phyloP scores from a whole-genome alignment of 2,797 vertebrate genomes.

The Hypotaenidia philippensis region DNA sequence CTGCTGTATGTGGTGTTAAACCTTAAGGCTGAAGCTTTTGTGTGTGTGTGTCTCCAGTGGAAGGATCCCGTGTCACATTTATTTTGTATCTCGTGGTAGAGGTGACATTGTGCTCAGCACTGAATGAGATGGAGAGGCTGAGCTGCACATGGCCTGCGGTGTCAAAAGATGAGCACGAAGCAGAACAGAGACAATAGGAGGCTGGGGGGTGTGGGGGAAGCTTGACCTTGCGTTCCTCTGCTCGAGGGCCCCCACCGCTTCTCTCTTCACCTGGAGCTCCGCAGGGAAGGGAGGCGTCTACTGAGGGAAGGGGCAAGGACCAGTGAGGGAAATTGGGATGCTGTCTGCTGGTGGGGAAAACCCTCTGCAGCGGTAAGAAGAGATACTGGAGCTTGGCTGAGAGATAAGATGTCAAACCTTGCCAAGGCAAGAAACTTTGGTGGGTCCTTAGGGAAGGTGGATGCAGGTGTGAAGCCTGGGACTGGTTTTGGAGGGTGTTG shows the following conservation, averaged over 20 bases:
- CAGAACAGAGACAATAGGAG: neutral
- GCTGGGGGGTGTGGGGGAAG: accelerated
- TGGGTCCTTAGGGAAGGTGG: neutral
- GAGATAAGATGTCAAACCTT: neutral
- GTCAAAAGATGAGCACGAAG: neutral
- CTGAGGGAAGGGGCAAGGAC: neutral
- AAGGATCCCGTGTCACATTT: neutral
- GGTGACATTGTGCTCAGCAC: conserved; percentile 1
- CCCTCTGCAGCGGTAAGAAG: neutral
- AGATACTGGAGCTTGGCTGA: neutral
- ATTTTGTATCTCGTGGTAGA: neutral
- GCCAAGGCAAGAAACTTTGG: neutral
- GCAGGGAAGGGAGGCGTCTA: neutral
- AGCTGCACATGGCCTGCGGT: accelerated
- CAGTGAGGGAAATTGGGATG: neutral
- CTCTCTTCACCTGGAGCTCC: neutral
- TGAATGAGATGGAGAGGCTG: neutral
- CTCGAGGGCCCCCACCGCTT: neutral
- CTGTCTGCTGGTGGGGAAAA: neutral
- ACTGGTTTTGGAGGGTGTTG: neutral
- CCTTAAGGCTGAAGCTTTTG: conserved; percentile 8
- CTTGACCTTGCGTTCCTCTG: neutral
- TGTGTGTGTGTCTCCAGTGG: neutral
- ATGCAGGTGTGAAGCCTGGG: accelerated
- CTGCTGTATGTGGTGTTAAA: neutral